Base-by-base conservation (phyloP, 2,797 vertebrate species). In the Champsocephalus esox region DNA sequence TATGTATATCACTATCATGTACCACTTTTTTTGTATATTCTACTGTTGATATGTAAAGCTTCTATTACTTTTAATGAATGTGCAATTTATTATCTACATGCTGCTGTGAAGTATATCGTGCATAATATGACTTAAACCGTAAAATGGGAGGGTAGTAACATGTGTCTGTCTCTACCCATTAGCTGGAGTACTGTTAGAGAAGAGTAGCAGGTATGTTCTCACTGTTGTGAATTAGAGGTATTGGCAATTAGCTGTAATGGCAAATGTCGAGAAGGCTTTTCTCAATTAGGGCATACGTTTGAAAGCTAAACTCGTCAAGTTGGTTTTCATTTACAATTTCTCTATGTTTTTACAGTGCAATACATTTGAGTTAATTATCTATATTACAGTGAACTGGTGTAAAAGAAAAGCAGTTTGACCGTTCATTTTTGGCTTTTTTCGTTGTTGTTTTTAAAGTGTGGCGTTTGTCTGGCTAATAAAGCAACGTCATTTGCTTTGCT, bases 351-450 rank as follows among this genome's bases (percentile, higher is more conserved):
- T 28, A 21, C 24, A 28, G 28, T 28, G 5, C 28, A 28, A 28
- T 28, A 28, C 28, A 28, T 28, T 28, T 28, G 28, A 28, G 28
- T 28, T 28, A 5, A 4, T 28, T 28, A 28, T 28, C 28, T 28
- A 28, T 28, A 3, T 3, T 21, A 21, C 41, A 9, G 9, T 45
- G 44, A 32, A 12, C 2, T 48, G 1, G 8, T 14, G 11, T 13
- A 34, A 56, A n/a, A 28, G 45, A 10, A 4, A 11, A 6, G 12
- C 59, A 21, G 28, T 48, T 2, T 16, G 1, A n/a, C 13, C 19
- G 28, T 16, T 21, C 5, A 11, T 4, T 34, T 1, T 16, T 17
- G 8, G 4, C 1, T 10, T 0, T 28, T 60, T 12, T 1, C 0
- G 41, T 34, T 44, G 3, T 12, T 50, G 8, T 3, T 21, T 41